These are phyloP conservation scores for Linurgus olivaceus DNA, from an alignment of 2,797 vertebrate species.

Conservation along the genomic window DNA sequence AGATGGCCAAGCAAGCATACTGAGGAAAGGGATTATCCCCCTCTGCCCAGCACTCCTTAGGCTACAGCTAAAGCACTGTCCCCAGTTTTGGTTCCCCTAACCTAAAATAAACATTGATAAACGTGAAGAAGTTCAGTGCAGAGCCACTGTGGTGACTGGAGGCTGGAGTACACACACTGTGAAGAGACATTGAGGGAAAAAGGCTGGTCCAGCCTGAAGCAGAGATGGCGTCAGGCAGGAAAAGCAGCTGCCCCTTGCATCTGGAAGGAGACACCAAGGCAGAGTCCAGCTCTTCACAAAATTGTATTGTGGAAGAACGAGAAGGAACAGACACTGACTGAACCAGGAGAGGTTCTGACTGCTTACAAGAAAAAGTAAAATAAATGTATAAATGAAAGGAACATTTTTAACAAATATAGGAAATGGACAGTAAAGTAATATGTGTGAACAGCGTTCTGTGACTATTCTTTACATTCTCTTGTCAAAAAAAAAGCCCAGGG, in stretches of 20 bases:
- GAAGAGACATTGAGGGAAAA: not conserved
- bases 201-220: not conserved
- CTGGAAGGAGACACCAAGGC: not conserved
- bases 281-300: not conserved
- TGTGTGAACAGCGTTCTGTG: not conserved
- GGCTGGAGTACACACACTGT: not conserved
- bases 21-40: not conserved
- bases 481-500: not conserved
- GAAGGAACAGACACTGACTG: not conserved
- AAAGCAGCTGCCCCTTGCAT: not conserved
- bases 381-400: not conserved
- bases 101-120: not conserved
- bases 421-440: not conserved
- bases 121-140: not conserved
- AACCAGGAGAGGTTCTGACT: not conserved
- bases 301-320: accelerated
- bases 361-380: not conserved
- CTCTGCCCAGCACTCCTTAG: not conserved
- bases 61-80: not conserved
- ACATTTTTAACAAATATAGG: not conserved
- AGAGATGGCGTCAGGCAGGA: not conserved
- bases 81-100: not conserved
- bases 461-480: not conserved
- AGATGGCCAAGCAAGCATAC: not conserved
- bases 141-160: not conserved